A percentile compares a stretch with the other conserved stretches of the same genome.
Conservation (phyloP, 2,888 invertebrate genomes). For the Epiblema foenella region DNA sequence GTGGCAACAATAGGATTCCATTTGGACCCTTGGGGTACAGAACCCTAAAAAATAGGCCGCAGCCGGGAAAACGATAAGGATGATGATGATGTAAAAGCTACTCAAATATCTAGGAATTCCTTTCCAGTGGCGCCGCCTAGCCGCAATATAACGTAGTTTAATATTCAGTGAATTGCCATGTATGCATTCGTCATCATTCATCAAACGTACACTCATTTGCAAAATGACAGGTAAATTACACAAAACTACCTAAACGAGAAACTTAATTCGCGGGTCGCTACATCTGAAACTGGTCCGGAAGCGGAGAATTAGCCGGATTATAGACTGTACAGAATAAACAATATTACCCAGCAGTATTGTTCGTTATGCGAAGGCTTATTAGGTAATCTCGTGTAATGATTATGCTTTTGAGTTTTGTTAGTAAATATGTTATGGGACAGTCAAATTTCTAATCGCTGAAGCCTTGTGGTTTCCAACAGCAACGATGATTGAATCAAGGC, state of each 20-base stretch:
- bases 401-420: background rate
- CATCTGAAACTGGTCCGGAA: conserved; percentile 47
- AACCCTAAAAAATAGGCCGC: too few species aligned
- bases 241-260: conserved; percentile 16
- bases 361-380: conserved; percentile 37
- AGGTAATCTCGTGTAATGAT: conserved; percentile 16
- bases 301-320: conserved; percentile 48
- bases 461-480: background rate
- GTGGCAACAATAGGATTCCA: too few species aligned
- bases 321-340: conserved; percentile 45
- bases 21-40: too few species aligned
- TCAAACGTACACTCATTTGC: conserved; percentile 14
- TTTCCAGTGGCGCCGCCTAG: too few species aligned
- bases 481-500: too few species aligned
- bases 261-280: conserved; percentile 48
- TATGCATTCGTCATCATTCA: background rate
- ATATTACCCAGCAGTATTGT: conserved; percentile 42
- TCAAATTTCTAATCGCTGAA: background rate
- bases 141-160: background rate
- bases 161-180: background rate
- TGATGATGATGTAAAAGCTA: too few species aligned
- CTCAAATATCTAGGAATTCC: too few species aligned
- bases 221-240: conserved; percentile 17
- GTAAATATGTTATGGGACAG: background rate
- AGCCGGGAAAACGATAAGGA: too few species aligned